Evolutionary conservation across 2,888 invertebrate species (phyloP), one percentile per base, ranked within the genome.

Genomic region (Drosophila falleni): DNA sequence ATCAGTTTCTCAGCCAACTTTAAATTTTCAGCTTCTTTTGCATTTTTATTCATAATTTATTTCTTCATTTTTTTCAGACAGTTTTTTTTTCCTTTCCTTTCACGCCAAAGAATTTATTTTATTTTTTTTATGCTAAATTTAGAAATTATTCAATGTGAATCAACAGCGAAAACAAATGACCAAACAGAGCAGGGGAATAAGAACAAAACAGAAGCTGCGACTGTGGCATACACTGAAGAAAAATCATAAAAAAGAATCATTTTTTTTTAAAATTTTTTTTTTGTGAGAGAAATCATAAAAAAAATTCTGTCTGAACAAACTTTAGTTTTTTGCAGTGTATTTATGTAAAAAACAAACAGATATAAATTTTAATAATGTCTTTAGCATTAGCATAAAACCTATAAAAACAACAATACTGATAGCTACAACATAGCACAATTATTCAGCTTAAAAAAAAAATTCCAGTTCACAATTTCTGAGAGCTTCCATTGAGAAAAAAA

Each of bases 121-220:
- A 59, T 62, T 54, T 71, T 61, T 62, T 72, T 71, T 61, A 76
- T 79, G 87, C 87, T 86, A 87, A 81, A 86, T 79, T 87, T 86
- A 86, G 85, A 87, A 86, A 86, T 86, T 86, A 87, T 87, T 85
- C 75, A 87, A 87, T 75, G 74, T 74, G 72, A 26, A 74, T 78
- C 49, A 71, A 59, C 70, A 67, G 68, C 71, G 65, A 65, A 71
- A 73, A 55, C 44, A 56, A 44, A 56, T 44, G 71, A 61, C 55
- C 59, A 51, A 78, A 85, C 68, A 75, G 74, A 70, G 72, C 72
- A 75, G 66, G 70, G 51, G 15, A 67, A 65, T 46, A 69, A 62
- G 44, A 55, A 61, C 39, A 55, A 23, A 63, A 51, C 44, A 59
- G 42, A 33, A 44, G 62, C 61, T 33, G 19, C 0, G n/a, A 26